Evolutionary conservation across 1,140 invertebrate genomes (phyloP).

Genomic region (Mizuhopecten yessoensis): DNA sequence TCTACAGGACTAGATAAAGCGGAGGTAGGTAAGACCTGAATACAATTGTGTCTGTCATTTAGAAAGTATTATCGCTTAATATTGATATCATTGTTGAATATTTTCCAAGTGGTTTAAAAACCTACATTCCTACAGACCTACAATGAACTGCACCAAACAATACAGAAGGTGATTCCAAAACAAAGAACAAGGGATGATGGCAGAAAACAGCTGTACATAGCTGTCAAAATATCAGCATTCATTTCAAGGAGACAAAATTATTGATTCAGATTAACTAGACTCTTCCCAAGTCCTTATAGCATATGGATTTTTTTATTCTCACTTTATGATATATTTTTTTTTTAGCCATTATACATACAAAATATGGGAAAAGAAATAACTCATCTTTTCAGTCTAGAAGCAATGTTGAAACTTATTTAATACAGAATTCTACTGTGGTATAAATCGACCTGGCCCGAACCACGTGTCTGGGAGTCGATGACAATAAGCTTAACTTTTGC

Average conservation of each 20-base stretch:
- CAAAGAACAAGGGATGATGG: not conserved
- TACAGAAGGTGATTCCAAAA: not conserved
- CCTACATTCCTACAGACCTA: not conserved
- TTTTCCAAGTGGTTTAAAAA: not conserved
- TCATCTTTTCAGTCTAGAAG: not conserved
- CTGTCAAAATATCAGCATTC: not conserved
- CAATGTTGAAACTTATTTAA: not conserved
- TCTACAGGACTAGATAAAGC: not conserved
- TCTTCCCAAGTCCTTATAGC: too few relatives aligned
- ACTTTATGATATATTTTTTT: too few relatives aligned
- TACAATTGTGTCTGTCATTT: not conserved
- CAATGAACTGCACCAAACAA: not conserved
- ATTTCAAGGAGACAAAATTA: too few relatives aligned
- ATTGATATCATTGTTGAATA: not conserved
- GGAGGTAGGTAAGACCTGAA: not conserved
- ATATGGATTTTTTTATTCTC: too few relatives aligned
- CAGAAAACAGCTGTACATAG: not conserved
- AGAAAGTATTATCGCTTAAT: not conserved
- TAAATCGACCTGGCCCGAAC: not conserved
- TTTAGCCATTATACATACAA: too few relatives aligned
- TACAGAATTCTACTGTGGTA: not conserved
- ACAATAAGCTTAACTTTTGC: not conserved
- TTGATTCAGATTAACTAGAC: too few relatives aligned
- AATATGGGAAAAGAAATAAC: not conserved
- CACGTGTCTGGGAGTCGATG: not conserved